Conservation (phyloP, 2,888 invertebrate genomes). For the Sinhomidia bicolor region DNA sequence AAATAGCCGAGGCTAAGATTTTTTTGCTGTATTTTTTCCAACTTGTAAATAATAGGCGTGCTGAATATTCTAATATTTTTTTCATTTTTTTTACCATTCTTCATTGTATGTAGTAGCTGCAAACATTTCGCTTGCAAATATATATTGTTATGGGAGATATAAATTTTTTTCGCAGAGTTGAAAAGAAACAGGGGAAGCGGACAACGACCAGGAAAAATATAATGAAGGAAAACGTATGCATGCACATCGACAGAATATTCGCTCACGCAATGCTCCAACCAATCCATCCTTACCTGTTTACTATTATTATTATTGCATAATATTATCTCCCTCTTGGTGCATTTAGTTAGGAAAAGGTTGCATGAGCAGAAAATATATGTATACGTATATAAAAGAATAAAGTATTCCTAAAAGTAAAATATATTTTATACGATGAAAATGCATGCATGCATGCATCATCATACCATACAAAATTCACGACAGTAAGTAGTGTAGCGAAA, state of each 20-base stretch:
- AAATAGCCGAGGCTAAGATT: too few relatives aligned
- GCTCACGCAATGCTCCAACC: conserved; percentile 1
- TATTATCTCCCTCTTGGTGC: background rate
- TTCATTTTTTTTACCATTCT: too few relatives aligned
- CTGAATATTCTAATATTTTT: too few relatives aligned
- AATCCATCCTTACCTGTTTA: background rate
- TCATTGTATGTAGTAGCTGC: too few relatives aligned
- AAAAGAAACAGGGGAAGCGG: background rate
- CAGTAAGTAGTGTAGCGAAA: too few relatives aligned
- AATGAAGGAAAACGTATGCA: background rate
- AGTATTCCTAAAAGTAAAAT: too few relatives aligned
- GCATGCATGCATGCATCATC: too few relatives aligned
- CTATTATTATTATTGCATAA: background rate
- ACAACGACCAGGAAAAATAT: background rate
- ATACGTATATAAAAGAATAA: background rate
- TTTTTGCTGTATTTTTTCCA: too few relatives aligned
- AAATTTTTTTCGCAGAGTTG: background rate
- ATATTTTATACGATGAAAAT: too few relatives aligned
- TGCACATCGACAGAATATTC: background rate
- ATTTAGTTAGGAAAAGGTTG: background rate
- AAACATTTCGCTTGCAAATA: too few relatives aligned
- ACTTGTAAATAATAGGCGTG: too few relatives aligned
- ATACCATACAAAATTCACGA: too few relatives aligned
- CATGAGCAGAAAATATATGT: background rate
- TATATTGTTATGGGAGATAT: background rate